phyloP scores from a whole-genome alignment of 1,140 invertebrate genomes.

The Drosophila baimaii region DNA sequence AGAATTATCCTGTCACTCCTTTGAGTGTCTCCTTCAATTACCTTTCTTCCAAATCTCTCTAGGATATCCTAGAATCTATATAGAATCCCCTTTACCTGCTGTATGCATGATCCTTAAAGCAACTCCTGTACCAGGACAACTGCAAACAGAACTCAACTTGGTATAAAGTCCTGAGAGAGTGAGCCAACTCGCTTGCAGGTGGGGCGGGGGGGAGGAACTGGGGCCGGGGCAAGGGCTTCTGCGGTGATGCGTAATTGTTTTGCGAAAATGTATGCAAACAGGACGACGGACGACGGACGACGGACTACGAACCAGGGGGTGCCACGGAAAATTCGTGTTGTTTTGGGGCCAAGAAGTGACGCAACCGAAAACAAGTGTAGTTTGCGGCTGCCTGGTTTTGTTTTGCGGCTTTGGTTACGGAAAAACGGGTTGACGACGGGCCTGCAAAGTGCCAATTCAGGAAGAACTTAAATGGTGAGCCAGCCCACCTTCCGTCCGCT shows the following conservation, averaged over 20 bases:
- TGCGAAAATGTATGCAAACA: conserved; percentile 51
- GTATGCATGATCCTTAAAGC: not conserved
- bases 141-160: not conserved
- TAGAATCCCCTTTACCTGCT: too few species aligned
- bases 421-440: conserved; percentile 9
- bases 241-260: conserved; percentile 57
- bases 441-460: conserved; percentile 9
- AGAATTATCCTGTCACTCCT: not conserved
- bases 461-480: too few species aligned
- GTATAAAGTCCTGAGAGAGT: not conserved
- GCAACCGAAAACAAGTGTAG: conserved; percentile 53
- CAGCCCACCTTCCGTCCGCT: too few species aligned
- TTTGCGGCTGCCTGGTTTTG: conserved; percentile 50
- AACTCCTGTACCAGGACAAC: not conserved
- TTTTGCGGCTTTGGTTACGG: conserved; percentile 32
- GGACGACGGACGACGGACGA: not conserved
- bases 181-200: too few species aligned
- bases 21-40: not conserved
- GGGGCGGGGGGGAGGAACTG: not conserved
- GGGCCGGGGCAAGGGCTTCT: conserved; percentile 14
- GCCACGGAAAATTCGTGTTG: conserved; percentile 7
- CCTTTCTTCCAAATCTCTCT: too few species aligned
- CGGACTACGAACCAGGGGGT: not conserved
- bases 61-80: too few species aligned
- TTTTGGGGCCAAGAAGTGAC: conserved; percentile 21